Conservation (phyloP, 2,113 vertebrate species). For the Thermophis baileyi region DNA sequence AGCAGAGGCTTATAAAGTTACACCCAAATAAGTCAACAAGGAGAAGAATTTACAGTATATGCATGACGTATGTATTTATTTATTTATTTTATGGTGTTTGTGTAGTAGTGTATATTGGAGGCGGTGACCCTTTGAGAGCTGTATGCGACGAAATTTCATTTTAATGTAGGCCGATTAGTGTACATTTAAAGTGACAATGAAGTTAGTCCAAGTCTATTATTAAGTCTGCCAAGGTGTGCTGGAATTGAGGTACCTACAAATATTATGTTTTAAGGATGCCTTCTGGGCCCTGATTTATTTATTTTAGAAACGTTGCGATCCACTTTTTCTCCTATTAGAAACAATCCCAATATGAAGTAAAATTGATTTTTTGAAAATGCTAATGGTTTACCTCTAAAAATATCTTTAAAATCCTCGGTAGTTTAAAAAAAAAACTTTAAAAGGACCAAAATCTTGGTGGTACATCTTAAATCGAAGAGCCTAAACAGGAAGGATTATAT, state of each 20-base stretch:
- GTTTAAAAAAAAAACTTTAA: background rate
- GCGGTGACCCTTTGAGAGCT: too few relatives aligned
- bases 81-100: too few relatives aligned
- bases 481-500: background rate
- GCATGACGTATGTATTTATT: too few relatives aligned
- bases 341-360: background rate
- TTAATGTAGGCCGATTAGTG: too few relatives aligned
- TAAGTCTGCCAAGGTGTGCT: background rate
- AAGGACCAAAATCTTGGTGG: background rate
- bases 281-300: background rate
- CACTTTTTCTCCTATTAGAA: background rate
- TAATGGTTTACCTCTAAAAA: background rate
- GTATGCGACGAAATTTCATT: too few relatives aligned
- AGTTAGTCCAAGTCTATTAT: too few relatives aligned
- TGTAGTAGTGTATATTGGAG: too few relatives aligned
- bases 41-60: background rate
- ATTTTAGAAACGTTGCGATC: background rate
- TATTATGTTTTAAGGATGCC: background rate
- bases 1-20: background rate
- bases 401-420: background rate
- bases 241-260: background rate
- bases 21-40: background rate
- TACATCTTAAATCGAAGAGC: background rate
- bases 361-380: background rate
- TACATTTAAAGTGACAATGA: too few relatives aligned